Evolutionary conservation across 2,113 vertebrate species (phyloP).

Genomic region (Petrocephalus microphthalmus): DNA sequence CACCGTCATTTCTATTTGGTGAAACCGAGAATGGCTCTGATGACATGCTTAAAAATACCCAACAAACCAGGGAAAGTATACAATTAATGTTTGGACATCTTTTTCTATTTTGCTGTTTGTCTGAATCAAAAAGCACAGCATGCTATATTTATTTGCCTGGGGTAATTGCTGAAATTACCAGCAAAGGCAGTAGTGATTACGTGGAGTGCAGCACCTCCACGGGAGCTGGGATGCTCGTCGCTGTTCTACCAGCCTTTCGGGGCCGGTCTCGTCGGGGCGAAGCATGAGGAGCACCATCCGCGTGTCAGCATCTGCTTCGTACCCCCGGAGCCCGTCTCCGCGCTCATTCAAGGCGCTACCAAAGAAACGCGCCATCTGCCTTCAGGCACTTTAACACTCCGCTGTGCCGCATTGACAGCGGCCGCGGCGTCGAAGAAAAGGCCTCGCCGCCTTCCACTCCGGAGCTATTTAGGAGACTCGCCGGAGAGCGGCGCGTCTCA

Average conservation of each 20-base stretch:
- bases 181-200: background rate
- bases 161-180: background rate
- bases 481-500: background rate
- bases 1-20: background rate
- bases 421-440: background rate
- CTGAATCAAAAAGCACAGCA: background rate
- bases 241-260: background rate
- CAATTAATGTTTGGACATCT: background rate
- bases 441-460: background rate
- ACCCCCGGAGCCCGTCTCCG: background rate
- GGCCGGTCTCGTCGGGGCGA: background rate
- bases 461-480: background rate
- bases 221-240: background rate
- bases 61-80: background rate
- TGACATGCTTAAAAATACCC: background rate
- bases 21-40: background rate
- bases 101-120: conserved; percentile 10
- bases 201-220: background rate
- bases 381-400: background rate
- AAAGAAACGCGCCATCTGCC: background rate
- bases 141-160: background rate
- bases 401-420: background rate
- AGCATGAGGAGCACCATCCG: background rate
- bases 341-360: background rate
- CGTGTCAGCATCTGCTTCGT: background rate